Evolutionary conservation across 2,797 vertebrate species (phyloP).

Genomic region (Falco concolor): DNA sequence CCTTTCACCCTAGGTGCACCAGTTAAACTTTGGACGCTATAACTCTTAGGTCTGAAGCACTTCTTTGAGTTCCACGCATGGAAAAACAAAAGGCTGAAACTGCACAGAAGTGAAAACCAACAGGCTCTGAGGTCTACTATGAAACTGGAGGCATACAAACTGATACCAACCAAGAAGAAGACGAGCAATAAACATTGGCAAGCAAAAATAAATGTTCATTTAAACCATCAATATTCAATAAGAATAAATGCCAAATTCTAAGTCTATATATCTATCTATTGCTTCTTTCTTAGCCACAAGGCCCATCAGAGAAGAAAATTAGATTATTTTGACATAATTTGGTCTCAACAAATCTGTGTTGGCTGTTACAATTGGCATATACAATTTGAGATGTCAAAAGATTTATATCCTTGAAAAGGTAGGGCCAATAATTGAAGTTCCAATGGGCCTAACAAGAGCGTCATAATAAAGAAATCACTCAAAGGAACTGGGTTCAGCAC

Average conservation of each 20-base stretch:
- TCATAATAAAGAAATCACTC: constrained; percentile 46
- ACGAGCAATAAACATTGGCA: background rate
- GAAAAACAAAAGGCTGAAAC: background rate
- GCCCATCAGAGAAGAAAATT: constrained; percentile 41
- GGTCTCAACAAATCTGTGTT: constrained; percentile 27
- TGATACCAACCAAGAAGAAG: background rate
- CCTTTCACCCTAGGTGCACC: background rate
- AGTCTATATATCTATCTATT: constrained; percentile 10
- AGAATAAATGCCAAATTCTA: constrained; percentile 16
- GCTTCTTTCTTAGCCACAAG: constrained; percentile 34
- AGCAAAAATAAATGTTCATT: constrained; percentile 13
- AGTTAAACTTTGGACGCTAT: background rate
- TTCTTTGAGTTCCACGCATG: background rate
- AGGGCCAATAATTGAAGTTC: constrained; percentile 33
- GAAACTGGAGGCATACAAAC: background rate
- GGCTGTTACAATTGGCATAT: constrained; percentile 50
- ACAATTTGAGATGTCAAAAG: constrained; percentile 67
- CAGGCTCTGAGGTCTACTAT: background rate
- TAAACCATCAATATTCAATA: constrained; percentile 7
- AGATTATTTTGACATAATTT: constrained; percentile 59
- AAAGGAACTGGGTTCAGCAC: background rate
- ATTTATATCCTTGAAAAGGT: constrained; percentile 58
- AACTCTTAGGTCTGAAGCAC: background rate
- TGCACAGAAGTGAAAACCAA: background rate
- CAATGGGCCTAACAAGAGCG: constrained; percentile 42